phyloP scores from a whole-genome alignment of 2,888 invertebrate species.

The Elaeidobius kamerunicus region DNA sequence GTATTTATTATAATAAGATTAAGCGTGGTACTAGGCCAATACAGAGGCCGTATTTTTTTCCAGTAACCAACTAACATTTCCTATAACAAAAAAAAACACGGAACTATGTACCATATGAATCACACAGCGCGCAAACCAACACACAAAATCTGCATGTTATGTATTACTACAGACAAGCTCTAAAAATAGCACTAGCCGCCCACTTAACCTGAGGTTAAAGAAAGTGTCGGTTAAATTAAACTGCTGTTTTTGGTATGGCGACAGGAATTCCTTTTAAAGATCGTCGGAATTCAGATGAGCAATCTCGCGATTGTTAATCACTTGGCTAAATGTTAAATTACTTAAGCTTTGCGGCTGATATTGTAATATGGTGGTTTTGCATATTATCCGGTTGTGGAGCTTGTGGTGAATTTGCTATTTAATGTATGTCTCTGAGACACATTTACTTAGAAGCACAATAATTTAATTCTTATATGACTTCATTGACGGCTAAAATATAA shows the following conservation, averaged over 20 bases:
- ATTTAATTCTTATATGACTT: no score
- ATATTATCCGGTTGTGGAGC: not conserved
- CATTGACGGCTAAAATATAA: no score
- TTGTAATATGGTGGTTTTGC: not conserved
- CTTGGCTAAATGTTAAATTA: slow-evolving; percentile 23
- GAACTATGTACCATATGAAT: slow-evolving; percentile 20
- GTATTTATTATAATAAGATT: no score
- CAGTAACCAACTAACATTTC: no score
- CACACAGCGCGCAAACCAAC: slow-evolving; percentile 17
- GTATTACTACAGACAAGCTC: slow-evolving; percentile 13
- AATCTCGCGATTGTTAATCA: slow-evolving; percentile 24
- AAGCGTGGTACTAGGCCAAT: no score
- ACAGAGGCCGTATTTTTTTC: no score
- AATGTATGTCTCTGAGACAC: no score
- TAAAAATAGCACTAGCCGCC: slow-evolving; percentile 24
- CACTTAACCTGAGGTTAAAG: slow-evolving; percentile 25
- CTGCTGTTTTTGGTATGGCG: slow-evolving; percentile 19
- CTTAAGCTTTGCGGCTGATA: slow-evolving; percentile 13
- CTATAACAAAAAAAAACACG: no score
- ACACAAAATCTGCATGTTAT: slow-evolving; percentile 21
- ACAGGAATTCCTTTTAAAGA: slow-evolving; percentile 21
- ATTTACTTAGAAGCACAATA: no score
- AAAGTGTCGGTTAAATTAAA: slow-evolving; percentile 27
- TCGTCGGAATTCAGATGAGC: slow-evolving; percentile 26
- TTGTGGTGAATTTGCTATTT: no score